A percentile compares a stretch with the other conserved stretches of the same genome.
These are phyloP conservation scores for Pachycephus smyrnensis DNA, from an alignment of 2,888 invertebrate genomes.

Conservation along the genomic window DNA sequence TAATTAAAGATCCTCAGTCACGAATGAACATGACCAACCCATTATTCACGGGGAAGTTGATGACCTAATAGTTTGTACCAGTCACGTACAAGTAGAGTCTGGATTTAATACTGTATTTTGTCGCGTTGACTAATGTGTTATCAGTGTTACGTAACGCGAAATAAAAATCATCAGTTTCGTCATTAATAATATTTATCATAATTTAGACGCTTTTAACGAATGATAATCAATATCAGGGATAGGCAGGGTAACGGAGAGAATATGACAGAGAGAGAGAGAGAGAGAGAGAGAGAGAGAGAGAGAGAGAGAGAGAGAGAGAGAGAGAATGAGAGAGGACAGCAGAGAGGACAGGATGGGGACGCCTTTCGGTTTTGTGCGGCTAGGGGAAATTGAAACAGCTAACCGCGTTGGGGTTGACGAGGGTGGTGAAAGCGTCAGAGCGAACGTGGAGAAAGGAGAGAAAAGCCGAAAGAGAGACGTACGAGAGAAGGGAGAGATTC, in stretches of 20 bases:
- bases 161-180: too few species aligned
- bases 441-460: slow-evolving; percentile 24
- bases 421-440: slow-evolving; percentile 33
- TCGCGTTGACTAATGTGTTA: too few species aligned
- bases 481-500: slow-evolving; percentile 46
- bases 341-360: slow-evolving; percentile 8
- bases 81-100: too few species aligned
- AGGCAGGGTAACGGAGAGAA: background rate
- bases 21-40: too few species aligned
- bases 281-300: slow-evolving; percentile 18
- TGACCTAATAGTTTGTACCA: background rate
- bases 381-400: slow-evolving; percentile 64
- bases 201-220: too few species aligned
- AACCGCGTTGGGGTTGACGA: slow-evolving; percentile 56
- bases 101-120: too few species aligned
- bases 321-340: slow-evolving; percentile 12
- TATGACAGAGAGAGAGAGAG: slow-evolving; percentile 6
- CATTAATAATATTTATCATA: too few species aligned
- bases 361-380: slow-evolving; percentile 57
- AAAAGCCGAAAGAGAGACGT: slow-evolving; percentile 14
- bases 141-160: too few species aligned
- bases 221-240: too few species aligned
- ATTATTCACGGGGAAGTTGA: too few species aligned
- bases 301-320: slow-evolving; percentile 24
- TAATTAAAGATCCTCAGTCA: too few species aligned